These are phyloP conservation scores for Pharmacophagus antenor DNA, from an alignment of 2,888 invertebrate species.

Conservation along the genomic window DNA sequence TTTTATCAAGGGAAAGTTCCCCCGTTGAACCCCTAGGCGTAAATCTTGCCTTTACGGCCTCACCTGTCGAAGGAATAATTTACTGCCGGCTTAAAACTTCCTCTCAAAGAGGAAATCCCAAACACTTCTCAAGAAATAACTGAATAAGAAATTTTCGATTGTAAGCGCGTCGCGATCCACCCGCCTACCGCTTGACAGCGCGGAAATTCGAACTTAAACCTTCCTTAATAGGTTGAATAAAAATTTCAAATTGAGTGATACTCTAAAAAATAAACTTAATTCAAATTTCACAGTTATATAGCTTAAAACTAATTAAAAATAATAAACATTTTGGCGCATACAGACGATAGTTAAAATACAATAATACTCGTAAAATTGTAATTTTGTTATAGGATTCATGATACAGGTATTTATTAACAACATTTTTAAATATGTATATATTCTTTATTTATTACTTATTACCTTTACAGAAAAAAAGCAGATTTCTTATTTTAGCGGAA, in stretches of 20 bases:
- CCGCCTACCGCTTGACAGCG: slow-evolving; percentile 47
- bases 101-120: slow-evolving; percentile 71
- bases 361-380: too few species aligned
- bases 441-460: too few species aligned
- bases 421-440: too few species aligned
- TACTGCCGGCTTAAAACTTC: slow-evolving; percentile 79
- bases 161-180: slow-evolving; percentile 49
- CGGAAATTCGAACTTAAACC: slow-evolving; percentile 62
- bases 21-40: slow-evolving; percentile 69
- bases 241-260: slow-evolving; percentile 42
- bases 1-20: slow-evolving; percentile 72
- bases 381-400: too few species aligned
- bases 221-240: slow-evolving; percentile 63
- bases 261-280: background rate
- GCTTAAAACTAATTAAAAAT: too few species aligned
- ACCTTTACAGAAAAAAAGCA: too few species aligned
- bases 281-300: too few species aligned
- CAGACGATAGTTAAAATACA: too few species aligned
- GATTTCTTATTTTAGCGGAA: too few species aligned
- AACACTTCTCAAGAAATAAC: slow-evolving; percentile 78
- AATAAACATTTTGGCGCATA: too few species aligned
- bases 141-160: slow-evolving; percentile 75
- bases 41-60: slow-evolving; percentile 80
- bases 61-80: slow-evolving; percentile 80
- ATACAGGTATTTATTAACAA: too few species aligned